Evolutionary conservation across 2,113 vertebrate genomes (phyloP).

Genomic region (Nerophis lumbriciformis): DNA sequence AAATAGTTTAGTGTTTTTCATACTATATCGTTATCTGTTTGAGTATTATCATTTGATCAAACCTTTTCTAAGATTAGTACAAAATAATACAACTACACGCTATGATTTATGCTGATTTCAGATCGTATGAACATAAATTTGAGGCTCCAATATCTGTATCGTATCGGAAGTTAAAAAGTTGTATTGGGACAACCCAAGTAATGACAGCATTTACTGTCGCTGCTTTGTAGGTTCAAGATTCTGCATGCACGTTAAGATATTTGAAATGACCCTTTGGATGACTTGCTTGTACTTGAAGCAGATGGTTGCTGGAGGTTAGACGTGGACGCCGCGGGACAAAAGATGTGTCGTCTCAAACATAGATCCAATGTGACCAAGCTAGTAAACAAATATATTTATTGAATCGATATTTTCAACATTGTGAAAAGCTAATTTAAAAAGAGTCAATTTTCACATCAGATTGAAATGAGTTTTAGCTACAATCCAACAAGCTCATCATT

Average conservation of each 20-base stretch:
- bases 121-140: no score
- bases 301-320: constrained; percentile 16
- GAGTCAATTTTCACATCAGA: neutral
- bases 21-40: no score
- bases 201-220: no score
- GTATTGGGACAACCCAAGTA: no score
- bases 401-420: constrained; percentile 30
- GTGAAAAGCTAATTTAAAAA: constrained; percentile 22
- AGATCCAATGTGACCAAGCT: neutral
- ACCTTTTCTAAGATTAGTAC: no score
- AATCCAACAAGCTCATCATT: neutral
- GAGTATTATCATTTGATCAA: no score
- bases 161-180: no score
- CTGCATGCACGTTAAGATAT: neutral
- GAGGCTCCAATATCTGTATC: no score
- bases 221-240: neutral
- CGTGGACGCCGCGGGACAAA: constrained; percentile 1
- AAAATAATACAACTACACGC: no score
- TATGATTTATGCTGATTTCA: no score
- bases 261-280: neutral
- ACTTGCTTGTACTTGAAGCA: constrained; percentile 16
- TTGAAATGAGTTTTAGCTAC: neutral
- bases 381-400: constrained; percentile 35
- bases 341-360: neutral
- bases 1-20: no score